Base-by-base conservation (phyloP, 30 jellyfish, hydroid and myxozoan species). In the Turritopsis dohrnii region DNA sequence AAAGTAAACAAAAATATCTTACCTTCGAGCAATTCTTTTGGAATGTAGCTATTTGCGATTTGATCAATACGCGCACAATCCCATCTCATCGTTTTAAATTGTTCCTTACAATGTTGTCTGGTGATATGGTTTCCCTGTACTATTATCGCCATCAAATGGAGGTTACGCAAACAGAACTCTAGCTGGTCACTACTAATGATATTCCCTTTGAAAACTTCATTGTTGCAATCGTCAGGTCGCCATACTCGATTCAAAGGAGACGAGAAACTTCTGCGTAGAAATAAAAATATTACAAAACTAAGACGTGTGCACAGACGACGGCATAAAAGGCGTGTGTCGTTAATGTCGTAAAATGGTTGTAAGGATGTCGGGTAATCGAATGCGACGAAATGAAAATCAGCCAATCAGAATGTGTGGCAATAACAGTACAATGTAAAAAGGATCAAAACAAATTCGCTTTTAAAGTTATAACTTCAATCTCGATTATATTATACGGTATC, bases 171-270 rank as follows among this genome's bases (percentile, higher is more conserved):
- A 69, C 77, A 69, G 77, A 69, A 69, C 30, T 69, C 16, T 19
- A 69, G 28, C 30, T 69, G 77, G 0, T 69, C 77, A 21, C 22
- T 19, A 27, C 31, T 69, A 9, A 23, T 23, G 9, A 69, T 23
- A 69, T 69, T 69, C 9, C 77, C 77, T 8, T 27, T 17, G 30
- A 27, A 69, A 27, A 23, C 77, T 1, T 69, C 77, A 27, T 69
- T 27, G 30, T 69, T n/a, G 30, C 77, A 69, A 69, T 69, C 77
- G 28, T 19, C 77, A n/a, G 77, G 30, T 21, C 22, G 9, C 77
- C 77, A 69, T n/a, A 27, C 77, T n/a, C 30, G 77, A 69, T 69
- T 27, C 19, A 27, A 19, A 17, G 77, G 19, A 7, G 0, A 19
- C 19, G 28, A 23, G 22, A 1, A n/a, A 69, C 77, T 27, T 69